phyloP scores from a whole-genome alignment of 2,113 vertebrate species.

The Nymphicus hollandicus region DNA sequence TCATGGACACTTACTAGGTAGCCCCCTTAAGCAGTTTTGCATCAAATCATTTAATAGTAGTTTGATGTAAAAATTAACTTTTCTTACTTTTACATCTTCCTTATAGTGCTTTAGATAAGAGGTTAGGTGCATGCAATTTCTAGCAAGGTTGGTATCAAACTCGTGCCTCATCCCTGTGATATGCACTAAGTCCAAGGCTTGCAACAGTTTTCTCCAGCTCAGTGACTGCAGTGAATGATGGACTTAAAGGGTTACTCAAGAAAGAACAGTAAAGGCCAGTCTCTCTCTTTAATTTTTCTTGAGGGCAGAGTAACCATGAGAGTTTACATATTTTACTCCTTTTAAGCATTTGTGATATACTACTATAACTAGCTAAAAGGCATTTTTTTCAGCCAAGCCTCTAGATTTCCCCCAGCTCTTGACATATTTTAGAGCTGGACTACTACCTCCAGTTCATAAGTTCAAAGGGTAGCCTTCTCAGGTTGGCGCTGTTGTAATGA shows the following conservation, averaged over 20 bases:
- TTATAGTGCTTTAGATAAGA: neutral
- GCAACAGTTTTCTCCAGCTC: neutral
- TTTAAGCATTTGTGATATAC: neutral
- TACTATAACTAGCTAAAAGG: neutral
- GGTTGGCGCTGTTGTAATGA: neutral
- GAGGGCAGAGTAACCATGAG: neutral
- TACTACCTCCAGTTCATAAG: neutral
- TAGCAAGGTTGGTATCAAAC: neutral
- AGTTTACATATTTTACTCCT: neutral
- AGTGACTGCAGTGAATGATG: neutral
- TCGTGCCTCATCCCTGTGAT: neutral
- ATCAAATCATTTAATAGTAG: neutral
- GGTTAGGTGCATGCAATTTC: neutral
- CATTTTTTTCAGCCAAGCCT: neutral
- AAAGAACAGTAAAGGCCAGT: neutral
- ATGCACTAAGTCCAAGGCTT: neutral
- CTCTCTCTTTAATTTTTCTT: neutral
- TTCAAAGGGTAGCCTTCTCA: neutral
- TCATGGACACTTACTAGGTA: neutral
- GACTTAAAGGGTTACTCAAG: neutral
- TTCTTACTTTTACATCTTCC: neutral
- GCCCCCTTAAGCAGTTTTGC: neutral
- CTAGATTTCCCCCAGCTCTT: neutral
- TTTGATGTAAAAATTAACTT: neutral
- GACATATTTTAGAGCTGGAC: neutral